phyloP scores from a whole-genome alignment of 92 coral and sea anemone genomes.

The Actinernus sp. region DNA sequence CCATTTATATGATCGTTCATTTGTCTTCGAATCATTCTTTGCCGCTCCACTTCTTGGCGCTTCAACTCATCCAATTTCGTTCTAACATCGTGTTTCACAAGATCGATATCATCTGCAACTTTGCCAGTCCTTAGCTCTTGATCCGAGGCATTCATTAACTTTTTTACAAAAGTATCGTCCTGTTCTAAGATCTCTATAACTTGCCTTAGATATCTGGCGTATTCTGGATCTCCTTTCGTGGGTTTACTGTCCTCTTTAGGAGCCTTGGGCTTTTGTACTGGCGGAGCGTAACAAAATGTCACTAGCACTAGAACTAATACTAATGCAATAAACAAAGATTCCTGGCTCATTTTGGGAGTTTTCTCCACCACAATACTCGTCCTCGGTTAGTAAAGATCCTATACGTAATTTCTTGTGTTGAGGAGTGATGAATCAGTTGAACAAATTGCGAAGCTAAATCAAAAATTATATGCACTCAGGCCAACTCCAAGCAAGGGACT shows the following conservation, averaged over 20 bases:
- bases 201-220: conserved; percentile 95
- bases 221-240: conserved; percentile 78
- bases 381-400: background rate
- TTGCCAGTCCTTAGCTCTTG: conserved; percentile 87
- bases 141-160: conserved; percentile 94
- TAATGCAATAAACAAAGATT: conserved; percentile 12
- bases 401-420: background rate
- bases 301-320: conserved; percentile 27
- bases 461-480: background rate
- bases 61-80: conserved; percentile 93
- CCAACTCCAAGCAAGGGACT: background rate
- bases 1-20: conserved; percentile 92
- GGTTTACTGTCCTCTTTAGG: conserved; percentile 38
- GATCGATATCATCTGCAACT: conserved; percentile 93
- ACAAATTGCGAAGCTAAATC: background rate
- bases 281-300: conserved; percentile 79
- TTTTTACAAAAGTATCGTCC: conserved; percentile 90
- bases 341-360: conserved; percentile 25
- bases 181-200: conserved; percentile 95
- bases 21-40: conserved; percentile 88
- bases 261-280: conserved; percentile 57
- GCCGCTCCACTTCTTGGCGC: conserved; percentile 94
- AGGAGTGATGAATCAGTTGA: background rate
- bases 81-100: conserved; percentile 90
- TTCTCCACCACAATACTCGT: background rate